Evolutionary conservation across 2,888 invertebrate species (phyloP).

Genomic region (Chloroclysta siterata): DNA sequence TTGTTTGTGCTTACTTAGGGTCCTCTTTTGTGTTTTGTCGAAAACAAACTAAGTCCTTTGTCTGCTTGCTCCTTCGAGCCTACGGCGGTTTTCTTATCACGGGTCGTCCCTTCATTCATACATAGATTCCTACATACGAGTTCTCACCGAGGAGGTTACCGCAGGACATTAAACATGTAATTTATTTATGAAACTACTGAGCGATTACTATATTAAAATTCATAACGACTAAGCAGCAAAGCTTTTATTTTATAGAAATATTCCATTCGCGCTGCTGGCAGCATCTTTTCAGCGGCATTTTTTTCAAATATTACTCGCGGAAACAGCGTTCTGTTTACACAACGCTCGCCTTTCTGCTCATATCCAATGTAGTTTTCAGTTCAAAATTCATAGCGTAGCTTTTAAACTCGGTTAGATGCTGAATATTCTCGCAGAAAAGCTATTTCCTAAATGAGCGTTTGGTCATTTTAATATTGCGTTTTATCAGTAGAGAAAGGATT

Average conservation of each 20-base stretch:
- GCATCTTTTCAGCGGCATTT: slow-evolving; percentile 62
- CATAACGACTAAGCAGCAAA: slow-evolving; percentile 26
- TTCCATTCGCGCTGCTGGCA: slow-evolving; percentile 58
- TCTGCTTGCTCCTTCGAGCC: slow-evolving; percentile 59
- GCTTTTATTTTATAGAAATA: slow-evolving; percentile 47
- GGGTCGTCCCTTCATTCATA: slow-evolving; percentile 51
- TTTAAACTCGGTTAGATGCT: slow-evolving; percentile 72
- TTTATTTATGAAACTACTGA: slow-evolving; percentile 29
- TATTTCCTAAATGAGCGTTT: slow-evolving; percentile 66
- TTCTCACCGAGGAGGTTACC: slow-evolving; percentile 29
- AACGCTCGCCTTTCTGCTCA: slow-evolving; percentile 70
- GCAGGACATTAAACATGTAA: slow-evolving; percentile 27
- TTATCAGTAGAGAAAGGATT: slow-evolving; percentile 35
- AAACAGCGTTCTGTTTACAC: slow-evolving; percentile 68
- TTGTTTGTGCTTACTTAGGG: slow-evolving; percentile 68
- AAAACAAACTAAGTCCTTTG: slow-evolving; percentile 75
- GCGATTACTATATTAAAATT: slow-evolving; percentile 27
- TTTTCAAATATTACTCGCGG: slow-evolving; percentile 69
- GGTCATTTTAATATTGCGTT: slow-evolving; percentile 52
- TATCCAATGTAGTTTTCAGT: slow-evolving; percentile 76
- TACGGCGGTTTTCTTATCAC: slow-evolving; percentile 71
- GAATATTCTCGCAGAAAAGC: slow-evolving; percentile 58
- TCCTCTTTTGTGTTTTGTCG: slow-evolving; percentile 69
- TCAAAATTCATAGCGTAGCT: slow-evolving; percentile 76
- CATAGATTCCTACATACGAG: slow-evolving; percentile 35